Evolutionary conservation across 2,888 invertebrate species (phyloP), one percentile per base, ranked within the genome.

Genomic region (Panzeria rudis): DNA sequence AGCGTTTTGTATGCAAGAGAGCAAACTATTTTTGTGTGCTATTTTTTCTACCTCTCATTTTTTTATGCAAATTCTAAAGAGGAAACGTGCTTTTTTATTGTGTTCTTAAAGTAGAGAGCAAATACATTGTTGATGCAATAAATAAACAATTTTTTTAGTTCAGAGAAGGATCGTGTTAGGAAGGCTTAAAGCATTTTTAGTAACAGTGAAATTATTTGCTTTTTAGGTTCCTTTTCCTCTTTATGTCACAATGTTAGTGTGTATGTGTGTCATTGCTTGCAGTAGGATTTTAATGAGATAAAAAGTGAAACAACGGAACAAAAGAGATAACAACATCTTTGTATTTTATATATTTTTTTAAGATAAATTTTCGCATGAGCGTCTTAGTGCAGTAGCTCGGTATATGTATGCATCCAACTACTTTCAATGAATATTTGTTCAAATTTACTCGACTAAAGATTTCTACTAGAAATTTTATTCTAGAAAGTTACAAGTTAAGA

Each of bases 121-220:
- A 41, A 44, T 7, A 32, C 17, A 7, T 20, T 59, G 72, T 20
- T 59, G 56, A 32, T 44, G 72, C 59, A 56, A 44, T 72, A 72
- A 72, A 72, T 59, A 72, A 59, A 72, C 47, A 20, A 72, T 59
- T 59, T 59, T 59, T 32, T 17, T 69, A n/a, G 25, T 69, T 23
- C 29, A 32, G 11, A 54, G 54, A 25, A n/a, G 25, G 29, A 59
- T 32, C 17, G 20, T 44, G 29, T 9, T 23, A 11, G 9, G 29
- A 72, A 29, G 17, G 25, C 17, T 32, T 20, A 7, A 59, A 71
- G 29, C 25, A 15, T 35, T 52, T 68, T 29, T 68, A 35, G 68
- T 35, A 35, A 35, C 50, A 52, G 32, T 71, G 8, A 41, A 59
- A 71, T 54, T 56, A 44, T 44, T 56, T 71, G 29, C 29, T 38